Evolutionary conservation across 1,140 invertebrate genomes (phyloP).

Genomic region (Aethina tumida): DNA sequence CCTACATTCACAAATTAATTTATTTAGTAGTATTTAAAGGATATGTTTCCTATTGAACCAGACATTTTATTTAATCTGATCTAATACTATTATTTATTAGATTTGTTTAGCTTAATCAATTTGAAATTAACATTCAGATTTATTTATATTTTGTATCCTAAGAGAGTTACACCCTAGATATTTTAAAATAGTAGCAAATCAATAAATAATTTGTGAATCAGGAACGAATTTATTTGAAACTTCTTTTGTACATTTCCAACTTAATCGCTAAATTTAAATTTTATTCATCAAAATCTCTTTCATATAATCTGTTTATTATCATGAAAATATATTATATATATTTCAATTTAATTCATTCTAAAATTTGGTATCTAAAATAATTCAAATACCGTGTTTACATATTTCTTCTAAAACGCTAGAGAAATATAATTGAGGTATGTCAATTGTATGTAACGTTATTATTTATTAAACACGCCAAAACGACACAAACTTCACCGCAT

Average conservation of each 20-base stretch:
- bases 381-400: slow-evolving; percentile 17
- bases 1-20: too few species aligned
- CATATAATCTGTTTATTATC: slow-evolving; percentile 16
- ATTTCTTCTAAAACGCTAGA: slow-evolving; percentile 10
- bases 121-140: background rate
- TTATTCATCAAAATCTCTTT: slow-evolving; percentile 7
- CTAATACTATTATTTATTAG: background rate
- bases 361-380: slow-evolving; percentile 18
- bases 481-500: too few species aligned
- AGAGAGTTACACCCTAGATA: too few species aligned
- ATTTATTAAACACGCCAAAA: background rate
- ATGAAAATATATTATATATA: slow-evolving; percentile 24
- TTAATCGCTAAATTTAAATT: slow-evolving; percentile 9
- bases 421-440: slow-evolving; percentile 20
- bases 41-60: too few species aligned
- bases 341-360: slow-evolving; percentile 12
- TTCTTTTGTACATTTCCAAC: slow-evolving; percentile 9
- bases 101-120: background rate
- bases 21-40: too few species aligned
- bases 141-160: background rate
- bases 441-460: slow-evolving; percentile 10
- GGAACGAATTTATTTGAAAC: background rate
- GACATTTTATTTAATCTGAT: too few species aligned
- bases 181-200: background rate
- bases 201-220: background rate